A percentile compares a stretch with the other conserved stretches of the same genome.
Evolutionary conservation across 2,797 vertebrate species (phyloP).

Genomic region (Eutrigla gurnardus): DNA sequence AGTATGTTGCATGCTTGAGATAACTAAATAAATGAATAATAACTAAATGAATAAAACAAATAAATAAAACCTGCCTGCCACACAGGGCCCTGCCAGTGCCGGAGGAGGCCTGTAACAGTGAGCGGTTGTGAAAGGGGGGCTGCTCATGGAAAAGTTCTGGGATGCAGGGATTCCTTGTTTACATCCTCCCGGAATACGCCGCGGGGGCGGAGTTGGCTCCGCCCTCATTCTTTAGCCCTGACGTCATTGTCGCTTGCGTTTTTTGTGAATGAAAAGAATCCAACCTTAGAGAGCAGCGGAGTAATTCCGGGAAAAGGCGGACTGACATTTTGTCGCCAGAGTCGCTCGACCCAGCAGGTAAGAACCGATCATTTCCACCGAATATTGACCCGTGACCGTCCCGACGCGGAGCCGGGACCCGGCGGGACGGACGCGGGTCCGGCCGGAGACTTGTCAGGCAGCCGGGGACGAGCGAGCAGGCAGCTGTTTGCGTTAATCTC

Average conservation of each 20-base stretch:
- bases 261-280: constrained; percentile 99
- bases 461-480: constrained; percentile 74
- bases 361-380: constrained; percentile 1
- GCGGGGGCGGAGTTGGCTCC: constrained; percentile 78
- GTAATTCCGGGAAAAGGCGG: constrained; percentile 98
- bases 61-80: no score
- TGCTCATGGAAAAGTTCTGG: constrained; percentile 73
- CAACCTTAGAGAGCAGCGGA: constrained; percentile 87
- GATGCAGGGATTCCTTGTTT: constrained; percentile 82
- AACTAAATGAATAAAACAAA: no score
- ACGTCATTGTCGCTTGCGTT: constrained; percentile 95
- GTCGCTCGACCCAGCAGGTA: constrained; percentile 75
- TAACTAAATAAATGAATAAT: no score
- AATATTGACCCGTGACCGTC: no score
- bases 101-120: no score
- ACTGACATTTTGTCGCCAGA: constrained; percentile 85
- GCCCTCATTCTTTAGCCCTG: constrained; percentile 87
- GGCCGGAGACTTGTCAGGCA: constrained; percentile 34
- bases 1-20: no score
- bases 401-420: no score
- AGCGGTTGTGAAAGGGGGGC: neutral
- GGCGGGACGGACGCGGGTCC: neutral
- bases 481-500: constrained; percentile 78
- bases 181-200: constrained; percentile 79
- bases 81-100: no score